Evolutionary conservation across 2,888 invertebrate species (phyloP).

Genomic region (Magallana nippona): DNA sequence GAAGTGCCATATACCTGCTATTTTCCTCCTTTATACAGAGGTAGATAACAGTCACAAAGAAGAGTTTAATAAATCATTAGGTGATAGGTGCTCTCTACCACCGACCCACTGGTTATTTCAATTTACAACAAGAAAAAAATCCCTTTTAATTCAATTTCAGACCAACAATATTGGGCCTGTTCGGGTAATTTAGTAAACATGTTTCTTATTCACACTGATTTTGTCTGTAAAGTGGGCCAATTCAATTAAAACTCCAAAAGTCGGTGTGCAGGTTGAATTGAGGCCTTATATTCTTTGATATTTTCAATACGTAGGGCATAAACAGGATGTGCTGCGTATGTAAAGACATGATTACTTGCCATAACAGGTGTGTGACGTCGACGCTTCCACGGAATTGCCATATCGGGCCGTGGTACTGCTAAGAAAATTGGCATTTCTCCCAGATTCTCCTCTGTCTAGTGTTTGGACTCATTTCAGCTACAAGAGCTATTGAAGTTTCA

Average conservation of each 20-base stretch:
- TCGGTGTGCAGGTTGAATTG: slow-evolving; percentile 1
- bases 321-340: slow-evolving; percentile 29
- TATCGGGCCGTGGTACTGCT: slow-evolving; percentile 13
- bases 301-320: neutral
- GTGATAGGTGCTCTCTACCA: neutral
- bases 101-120: neutral
- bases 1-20: slow-evolving; percentile 15
- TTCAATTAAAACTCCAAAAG: neutral
- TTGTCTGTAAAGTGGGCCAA: slow-evolving; percentile 8
- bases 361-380: neutral
- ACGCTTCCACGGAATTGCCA: neutral
- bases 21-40: neutral
- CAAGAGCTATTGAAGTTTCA: slow-evolving; percentile 18
- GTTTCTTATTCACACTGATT: slow-evolving; percentile 13
- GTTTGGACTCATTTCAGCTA: neutral
- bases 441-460: neutral
- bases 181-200: slow-evolving; percentile 7
- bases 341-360: neutral
- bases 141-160: neutral
- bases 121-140: neutral
- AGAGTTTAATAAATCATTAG: slow-evolving; percentile 8
- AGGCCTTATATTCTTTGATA: slow-evolving; percentile 4
- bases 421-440: slow-evolving; percentile 29
- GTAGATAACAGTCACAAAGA: neutral
- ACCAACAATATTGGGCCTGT: neutral